Conservation (phyloP, 2,113 vertebrate species). For the Synchiropus splendidus region DNA sequence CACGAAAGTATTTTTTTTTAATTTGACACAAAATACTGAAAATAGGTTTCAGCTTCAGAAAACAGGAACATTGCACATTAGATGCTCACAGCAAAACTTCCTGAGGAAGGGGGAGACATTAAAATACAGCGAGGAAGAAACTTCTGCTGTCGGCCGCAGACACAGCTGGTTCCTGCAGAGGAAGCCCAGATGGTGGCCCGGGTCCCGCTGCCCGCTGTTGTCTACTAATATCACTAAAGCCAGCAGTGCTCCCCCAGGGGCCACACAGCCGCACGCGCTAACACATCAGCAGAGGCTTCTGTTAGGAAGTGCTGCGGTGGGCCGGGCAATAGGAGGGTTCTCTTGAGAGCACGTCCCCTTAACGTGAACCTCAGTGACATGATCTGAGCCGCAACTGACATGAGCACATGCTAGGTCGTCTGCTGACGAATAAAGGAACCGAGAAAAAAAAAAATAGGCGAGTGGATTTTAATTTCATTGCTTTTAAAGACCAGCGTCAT, state of each 20-base stretch:
- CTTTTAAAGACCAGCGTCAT: too few relatives aligned
- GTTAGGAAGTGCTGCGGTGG: slow-evolving; percentile 27
- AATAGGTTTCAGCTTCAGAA: neutral
- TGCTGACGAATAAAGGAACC: too few relatives aligned
- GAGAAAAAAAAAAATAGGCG: too few relatives aligned
- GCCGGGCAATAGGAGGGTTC: slow-evolving; percentile 51
- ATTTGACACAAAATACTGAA: too few relatives aligned
- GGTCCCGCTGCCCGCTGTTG: slow-evolving; percentile 40
- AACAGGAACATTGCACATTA: slow-evolving; percentile 15
- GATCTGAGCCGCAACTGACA: slow-evolving; percentile 45
- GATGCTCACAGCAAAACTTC: slow-evolving; percentile 1
- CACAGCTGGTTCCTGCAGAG: slow-evolving; percentile 86
- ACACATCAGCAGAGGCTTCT: slow-evolving; percentile 38
- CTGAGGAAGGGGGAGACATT: slow-evolving; percentile 3
- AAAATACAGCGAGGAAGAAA: slow-evolving; percentile 17
- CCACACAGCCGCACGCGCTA: slow-evolving; percentile 28
- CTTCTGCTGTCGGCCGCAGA: slow-evolving; percentile 25
- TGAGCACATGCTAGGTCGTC: slow-evolving; percentile 3
- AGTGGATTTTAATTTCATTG: too few relatives aligned
- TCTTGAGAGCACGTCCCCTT: slow-evolving; percentile 48
- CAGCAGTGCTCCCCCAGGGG: slow-evolving; percentile 65
- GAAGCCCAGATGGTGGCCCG: slow-evolving; percentile 70
- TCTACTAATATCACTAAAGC: slow-evolving; percentile 62
- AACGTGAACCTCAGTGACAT: slow-evolving; percentile 39
- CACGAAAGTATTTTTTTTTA: too few relatives aligned